Evolutionary conservation across 2,113 vertebrate genomes (phyloP).

Genomic region (Apeltes quadracus): DNA sequence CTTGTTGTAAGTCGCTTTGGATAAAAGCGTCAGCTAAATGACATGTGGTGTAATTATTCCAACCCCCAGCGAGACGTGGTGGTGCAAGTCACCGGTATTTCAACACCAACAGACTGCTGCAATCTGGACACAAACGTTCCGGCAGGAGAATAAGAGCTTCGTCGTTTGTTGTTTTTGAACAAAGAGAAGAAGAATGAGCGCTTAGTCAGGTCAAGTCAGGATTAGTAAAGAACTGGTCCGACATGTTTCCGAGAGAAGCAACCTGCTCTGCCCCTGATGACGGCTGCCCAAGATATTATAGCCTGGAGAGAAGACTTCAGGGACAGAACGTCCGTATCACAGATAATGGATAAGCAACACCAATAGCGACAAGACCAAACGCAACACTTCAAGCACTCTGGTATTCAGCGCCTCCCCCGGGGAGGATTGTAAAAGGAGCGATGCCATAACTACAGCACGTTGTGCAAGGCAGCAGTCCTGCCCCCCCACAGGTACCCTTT

Average conservation of each 20-base stretch:
- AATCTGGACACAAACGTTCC: neutral
- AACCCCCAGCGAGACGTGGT: too few relatives aligned
- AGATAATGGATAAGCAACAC: slow-evolving; percentile 3
- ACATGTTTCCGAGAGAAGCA: neutral
- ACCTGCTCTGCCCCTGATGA: neutral
- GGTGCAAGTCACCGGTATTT: neutral
- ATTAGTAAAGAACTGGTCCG: slow-evolving; percentile 16
- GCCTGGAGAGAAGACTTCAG: neutral
- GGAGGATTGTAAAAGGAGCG: neutral
- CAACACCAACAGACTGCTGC: neutral
- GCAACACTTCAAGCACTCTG: too few relatives aligned
- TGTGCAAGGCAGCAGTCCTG: neutral
- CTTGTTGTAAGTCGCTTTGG: too few relatives aligned
- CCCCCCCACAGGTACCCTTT: neutral
- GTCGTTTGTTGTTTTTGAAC: neutral
- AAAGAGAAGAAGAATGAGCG: neutral
- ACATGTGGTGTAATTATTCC: too few relatives aligned
- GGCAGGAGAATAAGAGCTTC: neutral
- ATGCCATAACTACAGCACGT: slow-evolving; percentile 43
- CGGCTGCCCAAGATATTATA: neutral
- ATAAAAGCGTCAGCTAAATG: too few relatives aligned
- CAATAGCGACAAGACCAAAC: slow-evolving; percentile 3
- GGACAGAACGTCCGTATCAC: neutral
- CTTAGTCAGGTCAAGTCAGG: slow-evolving; percentile 2
- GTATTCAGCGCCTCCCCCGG: too few relatives aligned